Base-by-base conservation (phyloP, 2,888 invertebrate species). In the Xestia xanthographa region DNA sequence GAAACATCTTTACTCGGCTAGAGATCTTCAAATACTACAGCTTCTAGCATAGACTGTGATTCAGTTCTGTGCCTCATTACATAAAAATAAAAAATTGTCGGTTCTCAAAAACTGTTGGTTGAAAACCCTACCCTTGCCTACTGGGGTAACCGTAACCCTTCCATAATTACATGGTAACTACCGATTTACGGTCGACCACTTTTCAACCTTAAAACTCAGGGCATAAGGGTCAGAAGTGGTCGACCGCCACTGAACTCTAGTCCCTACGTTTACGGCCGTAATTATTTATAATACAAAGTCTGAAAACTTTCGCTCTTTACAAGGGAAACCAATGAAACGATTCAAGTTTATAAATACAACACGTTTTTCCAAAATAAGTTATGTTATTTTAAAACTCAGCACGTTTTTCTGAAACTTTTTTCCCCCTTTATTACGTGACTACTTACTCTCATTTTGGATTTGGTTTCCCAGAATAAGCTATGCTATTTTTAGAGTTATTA, bases 301-400 rank as follows among this genome's bases (percentile, higher is more conserved):
- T 22, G 41, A 50, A 74, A 75, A 69, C 66, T 38, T 72, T 74
- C 56, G 48, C 29, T 50, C 29, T 53, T 58, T 34, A 53, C 70
- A 62, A n/a, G 70, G 48, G n/a, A 56, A 66, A n/a, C 34, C 26
- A n/a, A 43, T 45, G 38, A 66, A 75, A 66, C 34, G 20, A 45
- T 69, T 69, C 29, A 60, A 74, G 29, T 29, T 66, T 26, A 17
- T 14, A 26, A 65, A 29, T 34, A 8, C 20, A 66, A n/a, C 43
- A 43, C 43, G 5, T 12, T 67, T 58, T 63, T 48, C 20, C 4
- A 41, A 41, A 63, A n/a, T 63, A 63, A 63, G 6, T 14, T 41
- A 20, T 14, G 41, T n/a, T 63, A 41, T n/a, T 65, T n/a, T n/a
- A 4, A 63, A 41, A 63, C 8, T n/a, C 8, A 0, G 22, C 48